phyloP scores from a whole-genome alignment of 2,888 invertebrate species.

The Fissipunctia ypsillon region DNA sequence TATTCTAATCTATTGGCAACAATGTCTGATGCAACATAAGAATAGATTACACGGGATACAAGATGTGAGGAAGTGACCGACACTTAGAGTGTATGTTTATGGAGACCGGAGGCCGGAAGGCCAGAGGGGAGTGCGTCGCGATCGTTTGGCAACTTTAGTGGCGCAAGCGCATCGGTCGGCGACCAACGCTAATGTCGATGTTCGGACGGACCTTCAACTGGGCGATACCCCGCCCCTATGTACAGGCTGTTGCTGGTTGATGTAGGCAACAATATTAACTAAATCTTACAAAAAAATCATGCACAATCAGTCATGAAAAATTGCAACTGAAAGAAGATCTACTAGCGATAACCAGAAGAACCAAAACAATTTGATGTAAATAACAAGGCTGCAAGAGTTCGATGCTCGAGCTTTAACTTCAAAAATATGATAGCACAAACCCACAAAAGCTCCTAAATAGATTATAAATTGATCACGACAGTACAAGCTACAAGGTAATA shows the following conservation, averaged over 20 bases:
- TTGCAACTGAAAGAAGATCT: not conserved
- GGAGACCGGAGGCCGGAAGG: constrained; percentile 22
- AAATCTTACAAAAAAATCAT: not conserved
- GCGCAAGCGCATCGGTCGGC: constrained; percentile 80
- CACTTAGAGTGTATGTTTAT: constrained; percentile 50
- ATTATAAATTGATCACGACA: not conserved
- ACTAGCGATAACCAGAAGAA: not conserved
- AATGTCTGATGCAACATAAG: constrained; percentile 23
- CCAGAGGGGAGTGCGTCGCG: constrained; percentile 65
- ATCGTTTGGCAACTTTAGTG: constrained; percentile 84
- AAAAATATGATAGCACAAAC: not conserved
- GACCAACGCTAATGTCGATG: constrained; percentile 65
- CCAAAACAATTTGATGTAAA: not conserved
- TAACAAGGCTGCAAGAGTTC: not conserved
- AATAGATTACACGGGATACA: constrained; percentile 50
- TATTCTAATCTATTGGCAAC: constrained; percentile 10
- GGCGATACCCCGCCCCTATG: constrained; percentile 71
- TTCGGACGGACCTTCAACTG: constrained; percentile 64
- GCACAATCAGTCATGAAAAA: not conserved
- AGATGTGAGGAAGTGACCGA: constrained; percentile 55
- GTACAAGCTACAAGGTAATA: not conserved
- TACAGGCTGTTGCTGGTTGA: constrained; percentile 74
- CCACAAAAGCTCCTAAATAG: not conserved
- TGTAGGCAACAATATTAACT: not conserved
- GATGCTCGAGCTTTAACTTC: not conserved